Evolutionary conservation across 2,888 invertebrate species (phyloP).

Genomic region (Macaria notata): DNA sequence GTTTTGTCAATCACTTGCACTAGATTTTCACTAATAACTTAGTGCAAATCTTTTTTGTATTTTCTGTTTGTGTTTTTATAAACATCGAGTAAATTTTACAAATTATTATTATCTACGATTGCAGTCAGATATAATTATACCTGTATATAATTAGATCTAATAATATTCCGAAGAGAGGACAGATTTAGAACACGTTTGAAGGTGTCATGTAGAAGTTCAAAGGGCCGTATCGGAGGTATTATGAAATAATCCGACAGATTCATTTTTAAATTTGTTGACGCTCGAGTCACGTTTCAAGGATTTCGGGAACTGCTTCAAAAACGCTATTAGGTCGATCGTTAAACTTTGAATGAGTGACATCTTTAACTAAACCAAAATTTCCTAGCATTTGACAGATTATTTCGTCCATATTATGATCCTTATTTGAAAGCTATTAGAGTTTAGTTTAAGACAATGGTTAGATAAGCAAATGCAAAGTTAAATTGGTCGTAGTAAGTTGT

Average conservation of each 20-base stretch:
- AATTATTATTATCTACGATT: no score
- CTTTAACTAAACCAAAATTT: constrained; percentile 56
- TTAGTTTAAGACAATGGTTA: constrained; percentile 4
- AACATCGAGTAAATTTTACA: no score
- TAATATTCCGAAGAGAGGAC: constrained; percentile 30
- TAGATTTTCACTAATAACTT: no score
- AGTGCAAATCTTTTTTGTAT: no score
- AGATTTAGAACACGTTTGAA: constrained; percentile 54
- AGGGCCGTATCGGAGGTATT: constrained; percentile 63
- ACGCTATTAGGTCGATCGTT: constrained; percentile 79
- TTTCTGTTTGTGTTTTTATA: no score
- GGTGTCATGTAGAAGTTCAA: constrained; percentile 63
- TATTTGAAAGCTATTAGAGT: constrained; percentile 27
- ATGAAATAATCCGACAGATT: constrained; percentile 68
- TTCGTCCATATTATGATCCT: constrained; percentile 26
- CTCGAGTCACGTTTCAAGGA: constrained; percentile 77
- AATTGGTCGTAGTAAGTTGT: constrained; percentile 61
- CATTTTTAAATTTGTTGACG: constrained; percentile 78
- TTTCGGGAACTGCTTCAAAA: constrained; percentile 77
- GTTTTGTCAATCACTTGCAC: no score
- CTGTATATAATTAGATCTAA: not conserved
- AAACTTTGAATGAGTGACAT: constrained; percentile 80
- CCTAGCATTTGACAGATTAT: constrained; percentile 13
- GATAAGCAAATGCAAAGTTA: constrained; percentile 26
- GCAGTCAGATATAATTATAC: no score